A percentile compares a stretch with the other conserved stretches of the same genome.
phyloP scores from a whole-genome alignment of 1,140 invertebrate genomes.

The Aphaenogaster rudis region DNA sequence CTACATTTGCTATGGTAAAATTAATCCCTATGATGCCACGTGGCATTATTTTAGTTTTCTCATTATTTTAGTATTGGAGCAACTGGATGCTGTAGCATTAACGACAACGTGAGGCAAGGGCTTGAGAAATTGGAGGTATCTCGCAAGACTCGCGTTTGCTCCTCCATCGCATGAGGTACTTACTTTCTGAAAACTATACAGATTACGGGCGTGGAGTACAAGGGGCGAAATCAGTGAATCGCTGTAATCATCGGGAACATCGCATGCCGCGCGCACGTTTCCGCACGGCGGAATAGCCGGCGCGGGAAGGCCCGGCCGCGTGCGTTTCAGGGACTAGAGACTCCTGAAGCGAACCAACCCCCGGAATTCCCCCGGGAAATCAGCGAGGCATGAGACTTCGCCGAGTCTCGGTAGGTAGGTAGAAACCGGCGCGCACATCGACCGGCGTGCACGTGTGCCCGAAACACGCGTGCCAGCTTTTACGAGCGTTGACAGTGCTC shows the following conservation, averaged over 20 bases:
- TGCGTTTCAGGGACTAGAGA: slow-evolving; percentile 58
- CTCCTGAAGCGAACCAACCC: slow-evolving; percentile 69
- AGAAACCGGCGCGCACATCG: slow-evolving; percentile 50
- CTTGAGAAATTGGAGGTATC: neutral
- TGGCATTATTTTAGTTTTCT: neutral
- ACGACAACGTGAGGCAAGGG: neutral
- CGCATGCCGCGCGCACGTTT: slow-evolving; percentile 56
- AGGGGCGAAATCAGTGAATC: slow-evolving; percentile 48
- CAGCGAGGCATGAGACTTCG: slow-evolving; percentile 82
- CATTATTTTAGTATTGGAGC: too few species aligned
- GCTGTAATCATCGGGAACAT: slow-evolving; percentile 61
- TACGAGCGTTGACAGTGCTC: slow-evolving; percentile 68
- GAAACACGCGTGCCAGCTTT: slow-evolving; percentile 62
- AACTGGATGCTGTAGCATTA: neutral
- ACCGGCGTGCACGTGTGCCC: slow-evolving; percentile 39
- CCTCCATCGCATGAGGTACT: neutral
- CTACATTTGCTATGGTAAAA: neutral
- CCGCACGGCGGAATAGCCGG: slow-evolving; percentile 24
- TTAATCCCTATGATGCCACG: neutral
- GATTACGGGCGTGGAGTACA: slow-evolving; percentile 7
- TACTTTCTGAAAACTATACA: neutral
- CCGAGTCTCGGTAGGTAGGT: slow-evolving; percentile 50
- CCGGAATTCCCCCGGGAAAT: slow-evolving; percentile 84
- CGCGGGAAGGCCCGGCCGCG: slow-evolving; percentile 48
- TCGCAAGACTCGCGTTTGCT: neutral